phyloP scores from a whole-genome alignment of 2,797 vertebrate genomes.

The Staurois parvus region DNA sequence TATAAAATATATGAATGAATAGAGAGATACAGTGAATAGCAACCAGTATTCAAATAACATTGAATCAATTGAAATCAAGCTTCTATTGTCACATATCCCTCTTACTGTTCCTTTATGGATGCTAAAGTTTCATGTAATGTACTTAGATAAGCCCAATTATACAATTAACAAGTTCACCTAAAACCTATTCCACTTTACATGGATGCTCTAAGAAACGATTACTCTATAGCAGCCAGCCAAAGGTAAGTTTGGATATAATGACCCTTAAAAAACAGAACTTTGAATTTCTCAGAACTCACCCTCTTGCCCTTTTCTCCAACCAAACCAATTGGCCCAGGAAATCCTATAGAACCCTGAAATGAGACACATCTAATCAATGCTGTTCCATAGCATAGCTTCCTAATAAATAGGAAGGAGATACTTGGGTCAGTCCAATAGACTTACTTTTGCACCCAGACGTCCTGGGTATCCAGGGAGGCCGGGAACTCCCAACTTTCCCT shows the following conservation, averaged over 20 bases:
- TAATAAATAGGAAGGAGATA: not conserved
- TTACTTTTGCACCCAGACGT: constrained; percentile 90
- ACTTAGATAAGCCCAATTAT: not conserved
- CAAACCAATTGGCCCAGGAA: constrained; percentile 80
- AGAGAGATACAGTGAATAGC: too few relatives aligned
- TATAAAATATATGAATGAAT: too few relatives aligned
- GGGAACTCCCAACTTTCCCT: constrained; percentile 93
- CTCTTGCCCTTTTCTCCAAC: constrained; percentile 91
- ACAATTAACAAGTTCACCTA: not conserved
- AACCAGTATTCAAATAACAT: too few relatives aligned
- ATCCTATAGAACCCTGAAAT: constrained; percentile 86
- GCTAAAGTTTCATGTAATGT: too few relatives aligned
- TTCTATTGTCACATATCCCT: too few relatives aligned
- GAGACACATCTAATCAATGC: constrained; percentile 27
- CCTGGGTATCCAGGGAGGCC: constrained; percentile 93
- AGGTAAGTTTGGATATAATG: too few relatives aligned
- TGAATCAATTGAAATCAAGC: too few relatives aligned
- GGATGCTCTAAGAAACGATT: too few relatives aligned
- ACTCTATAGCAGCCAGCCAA: too few relatives aligned
- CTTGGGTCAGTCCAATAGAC: not conserved
- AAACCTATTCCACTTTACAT: not conserved
- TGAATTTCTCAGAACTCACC: constrained; percentile 76
- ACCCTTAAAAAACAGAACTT: constrained; percentile 63
- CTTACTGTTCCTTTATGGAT: too few relatives aligned
- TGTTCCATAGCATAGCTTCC: not conserved